Percentiles rank a stretch among this genome's conserved stretches.
Conservation (phyloP, 1,140 invertebrate genomes). For the Hydropsyche tenuis region DNA sequence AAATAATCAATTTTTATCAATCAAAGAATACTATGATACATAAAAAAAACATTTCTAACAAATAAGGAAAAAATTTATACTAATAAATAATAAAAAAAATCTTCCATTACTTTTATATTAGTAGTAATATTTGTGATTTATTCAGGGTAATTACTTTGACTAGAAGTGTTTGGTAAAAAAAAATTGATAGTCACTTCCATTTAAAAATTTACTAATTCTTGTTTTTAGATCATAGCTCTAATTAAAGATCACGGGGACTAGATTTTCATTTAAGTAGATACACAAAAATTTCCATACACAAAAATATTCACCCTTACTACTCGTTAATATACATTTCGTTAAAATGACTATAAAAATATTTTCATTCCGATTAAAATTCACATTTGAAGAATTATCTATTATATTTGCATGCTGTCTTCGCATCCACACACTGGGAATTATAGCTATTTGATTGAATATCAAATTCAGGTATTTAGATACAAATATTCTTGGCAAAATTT, state of each 20-base stretch:
- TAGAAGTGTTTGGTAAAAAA: too few species aligned
- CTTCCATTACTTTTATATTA: too few species aligned
- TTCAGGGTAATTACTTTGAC: too few species aligned
- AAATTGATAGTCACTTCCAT: too few species aligned
- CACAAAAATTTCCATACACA: neutral
- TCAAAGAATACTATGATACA: too few species aligned
- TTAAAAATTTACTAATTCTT: too few species aligned
- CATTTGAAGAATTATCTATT: neutral
- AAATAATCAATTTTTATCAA: too few species aligned
- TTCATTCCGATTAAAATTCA: neutral
- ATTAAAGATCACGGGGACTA: neutral
- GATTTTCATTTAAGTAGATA: neutral
- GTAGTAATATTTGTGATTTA: too few species aligned
- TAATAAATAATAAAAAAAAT: too few species aligned
- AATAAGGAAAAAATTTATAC: too few species aligned
- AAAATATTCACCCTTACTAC: neutral
- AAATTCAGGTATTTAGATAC: neutral
- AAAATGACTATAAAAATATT: constrained; percentile 21
- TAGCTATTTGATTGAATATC: constrained; percentile 9
- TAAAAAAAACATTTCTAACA: too few species aligned
- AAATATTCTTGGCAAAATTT: too few species aligned
- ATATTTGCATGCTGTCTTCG: neutral
- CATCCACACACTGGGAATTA: neutral
- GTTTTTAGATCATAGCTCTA: neutral
- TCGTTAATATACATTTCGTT: neutral